These are phyloP conservation scores for Pteronotus mesoamericanus DNA, from an alignment of 2,797 vertebrate species.

Conservation along the genomic window DNA sequence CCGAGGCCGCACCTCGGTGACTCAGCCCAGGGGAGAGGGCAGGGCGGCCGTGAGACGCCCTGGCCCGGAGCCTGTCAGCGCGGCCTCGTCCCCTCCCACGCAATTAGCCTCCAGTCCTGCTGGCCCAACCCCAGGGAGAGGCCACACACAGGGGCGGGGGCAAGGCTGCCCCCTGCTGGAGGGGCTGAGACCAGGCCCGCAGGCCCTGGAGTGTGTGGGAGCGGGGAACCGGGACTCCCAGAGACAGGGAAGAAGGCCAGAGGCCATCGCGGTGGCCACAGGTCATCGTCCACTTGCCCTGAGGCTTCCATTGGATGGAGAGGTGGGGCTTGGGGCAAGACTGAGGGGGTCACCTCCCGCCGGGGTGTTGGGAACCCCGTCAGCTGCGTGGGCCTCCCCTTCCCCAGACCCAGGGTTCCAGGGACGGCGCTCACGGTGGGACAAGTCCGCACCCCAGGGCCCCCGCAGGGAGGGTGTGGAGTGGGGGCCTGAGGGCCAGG, in stretches of 20 bases:
- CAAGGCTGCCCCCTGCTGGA: background rate
- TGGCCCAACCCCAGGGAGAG: background rate
- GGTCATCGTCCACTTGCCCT: background rate
- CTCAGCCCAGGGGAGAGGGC: background rate
- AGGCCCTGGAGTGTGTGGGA: background rate
- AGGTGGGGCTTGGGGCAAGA: background rate
- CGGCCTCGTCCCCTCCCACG: background rate
- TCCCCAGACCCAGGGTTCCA: background rate
- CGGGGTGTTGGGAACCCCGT: background rate
- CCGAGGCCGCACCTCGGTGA: background rate
- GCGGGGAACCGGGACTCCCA: accelerated
- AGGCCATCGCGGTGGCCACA: background rate
- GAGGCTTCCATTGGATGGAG: background rate
- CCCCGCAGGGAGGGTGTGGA: background rate
- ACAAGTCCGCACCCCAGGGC: background rate
- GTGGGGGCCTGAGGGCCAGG: too few species aligned
- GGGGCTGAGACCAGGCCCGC: background rate
- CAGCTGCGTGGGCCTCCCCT: background rate
- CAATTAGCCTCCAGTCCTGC: background rate
- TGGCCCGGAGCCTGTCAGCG: background rate
- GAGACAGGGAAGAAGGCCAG: background rate
- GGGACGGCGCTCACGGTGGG: background rate
- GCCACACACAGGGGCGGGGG: accelerated
- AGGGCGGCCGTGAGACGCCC: background rate
- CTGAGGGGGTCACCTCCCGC: background rate